phyloP scores from a whole-genome alignment of 2,888 invertebrate species.

The Xestia xanthographa region DNA sequence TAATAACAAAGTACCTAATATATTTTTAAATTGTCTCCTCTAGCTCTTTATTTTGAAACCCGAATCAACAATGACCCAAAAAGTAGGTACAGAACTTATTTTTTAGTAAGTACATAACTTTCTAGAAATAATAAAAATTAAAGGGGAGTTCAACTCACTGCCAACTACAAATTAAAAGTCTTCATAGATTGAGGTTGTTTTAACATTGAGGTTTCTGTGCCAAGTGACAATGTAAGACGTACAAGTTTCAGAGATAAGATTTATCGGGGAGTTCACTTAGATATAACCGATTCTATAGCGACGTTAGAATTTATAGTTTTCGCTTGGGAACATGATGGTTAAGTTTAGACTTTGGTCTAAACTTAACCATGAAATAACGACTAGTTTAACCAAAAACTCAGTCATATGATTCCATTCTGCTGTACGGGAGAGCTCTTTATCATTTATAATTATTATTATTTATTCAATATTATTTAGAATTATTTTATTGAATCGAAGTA shows the following conservation, averaged over 20 bases:
- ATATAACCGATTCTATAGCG: constrained; percentile 48
- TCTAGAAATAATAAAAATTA: background rate
- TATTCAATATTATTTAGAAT: too few species aligned
- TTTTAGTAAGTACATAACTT: background rate
- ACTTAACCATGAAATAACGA: background rate
- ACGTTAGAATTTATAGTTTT: constrained; percentile 56
- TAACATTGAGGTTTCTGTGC: constrained; percentile 47
- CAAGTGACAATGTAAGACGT: constrained; percentile 62
- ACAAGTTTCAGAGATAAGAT: constrained; percentile 55
- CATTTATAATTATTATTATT: too few species aligned
- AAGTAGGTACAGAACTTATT: too few species aligned
- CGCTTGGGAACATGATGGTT: too few species aligned
- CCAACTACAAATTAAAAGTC: background rate
- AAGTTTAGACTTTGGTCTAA: constrained; percentile 29
- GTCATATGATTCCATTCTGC: background rate
- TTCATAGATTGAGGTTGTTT: background rate
- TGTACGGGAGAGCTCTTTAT: background rate
- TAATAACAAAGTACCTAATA: background rate
- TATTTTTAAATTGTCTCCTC: background rate
- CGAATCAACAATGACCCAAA: background rate
- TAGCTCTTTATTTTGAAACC: background rate
- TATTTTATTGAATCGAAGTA: background rate
- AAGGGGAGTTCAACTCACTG: background rate
- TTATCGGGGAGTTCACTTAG: constrained; percentile 44
- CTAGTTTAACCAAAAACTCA: constrained; percentile 15